Evolutionary conservation across 2,888 invertebrate species (phyloP).

Genomic region (Chrysina gloriosa): DNA sequence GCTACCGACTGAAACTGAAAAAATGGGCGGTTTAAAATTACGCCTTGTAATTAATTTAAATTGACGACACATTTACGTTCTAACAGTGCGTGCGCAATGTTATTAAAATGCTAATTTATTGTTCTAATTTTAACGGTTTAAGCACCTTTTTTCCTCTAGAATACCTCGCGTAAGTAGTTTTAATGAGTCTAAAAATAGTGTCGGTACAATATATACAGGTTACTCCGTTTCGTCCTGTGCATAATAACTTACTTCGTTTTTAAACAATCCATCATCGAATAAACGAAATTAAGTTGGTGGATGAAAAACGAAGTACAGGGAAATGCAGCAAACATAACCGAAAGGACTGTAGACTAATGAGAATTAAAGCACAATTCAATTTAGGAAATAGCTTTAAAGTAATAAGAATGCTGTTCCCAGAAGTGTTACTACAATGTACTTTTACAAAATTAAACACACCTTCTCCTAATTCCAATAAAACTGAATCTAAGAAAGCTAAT

Average conservation of each 20-base stretch:
- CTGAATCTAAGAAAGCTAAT: too few relatives aligned
- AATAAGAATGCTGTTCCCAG: too few relatives aligned
- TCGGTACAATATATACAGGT: conserved; percentile 19
- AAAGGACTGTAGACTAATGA: too few relatives aligned
- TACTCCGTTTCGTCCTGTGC: neutral
- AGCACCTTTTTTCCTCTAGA: neutral
- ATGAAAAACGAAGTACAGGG: too few relatives aligned
- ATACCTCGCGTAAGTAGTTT: neutral
- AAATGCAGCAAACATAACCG: too few relatives aligned
- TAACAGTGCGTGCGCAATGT: conserved; percentile 10
- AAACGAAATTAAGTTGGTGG: neutral
- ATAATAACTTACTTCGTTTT: neutral
- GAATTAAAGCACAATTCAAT: too few relatives aligned
- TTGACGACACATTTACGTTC: conserved; percentile 22
- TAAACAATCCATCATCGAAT: conserved; percentile 7
- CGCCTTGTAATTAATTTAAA: conserved; percentile 22
- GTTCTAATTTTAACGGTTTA: conserved; percentile 9
- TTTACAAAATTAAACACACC: too few relatives aligned
- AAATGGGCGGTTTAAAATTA: conserved; percentile 11
- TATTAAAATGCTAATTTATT: conserved; percentile 15
- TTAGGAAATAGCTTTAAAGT: too few relatives aligned
- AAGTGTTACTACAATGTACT: too few relatives aligned
- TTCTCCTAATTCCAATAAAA: too few relatives aligned
- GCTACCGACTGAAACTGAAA: neutral
- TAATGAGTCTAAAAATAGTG: neutral